Base-by-base conservation (phyloP, 2,113 vertebrate species). In the Zapornia atra region DNA sequence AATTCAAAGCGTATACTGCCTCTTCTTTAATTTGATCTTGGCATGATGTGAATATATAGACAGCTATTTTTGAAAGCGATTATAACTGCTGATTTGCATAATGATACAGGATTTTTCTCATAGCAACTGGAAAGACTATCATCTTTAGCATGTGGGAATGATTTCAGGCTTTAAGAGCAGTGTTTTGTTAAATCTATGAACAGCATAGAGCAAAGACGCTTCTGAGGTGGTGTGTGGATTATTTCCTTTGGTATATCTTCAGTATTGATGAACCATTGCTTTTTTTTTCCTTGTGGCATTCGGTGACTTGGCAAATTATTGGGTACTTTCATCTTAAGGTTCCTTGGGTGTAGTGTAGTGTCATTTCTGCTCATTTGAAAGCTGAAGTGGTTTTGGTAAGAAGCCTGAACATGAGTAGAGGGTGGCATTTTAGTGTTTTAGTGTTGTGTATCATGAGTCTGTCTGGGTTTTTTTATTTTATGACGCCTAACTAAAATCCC, bases 41-140 rank as follows among this genome's bases (percentile, higher is more conserved):
- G 57, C 90, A 76, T 64, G 40, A 78, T 72, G 73, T 48, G 75
- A 68, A 75, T 84, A 72, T 80, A 80, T 50, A 88, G 91, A 83
- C 94, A 86, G 73, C 79, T 93, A 75, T 92, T 96, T 96, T 92
- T 86, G 76, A 73, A 83, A 94, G 86, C 48, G 24, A 78, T 93
- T 93, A 38, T 73, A 73, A 44, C 64, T 79, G n/a, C 65, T 54
- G 71, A 87, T 96, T 95, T 94, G 42, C 77, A 88, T 96, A 90
- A 94, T 66, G 92, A 59, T 80, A 61, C 60, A 66, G 87, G 36
- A 79, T 95, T 92, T 82, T 91, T 93, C 85, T 94, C 68, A 28
- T 90, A 90, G 94, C 85, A 91, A 54, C 90, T 96, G 90, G 28
- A 63, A 54, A 73, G 68, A 34, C 71, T 90, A 8, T 93, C 44